phyloP scores from a whole-genome alignment of 1,140 invertebrate genomes.

The Pseudomyrmex dendroicus region DNA sequence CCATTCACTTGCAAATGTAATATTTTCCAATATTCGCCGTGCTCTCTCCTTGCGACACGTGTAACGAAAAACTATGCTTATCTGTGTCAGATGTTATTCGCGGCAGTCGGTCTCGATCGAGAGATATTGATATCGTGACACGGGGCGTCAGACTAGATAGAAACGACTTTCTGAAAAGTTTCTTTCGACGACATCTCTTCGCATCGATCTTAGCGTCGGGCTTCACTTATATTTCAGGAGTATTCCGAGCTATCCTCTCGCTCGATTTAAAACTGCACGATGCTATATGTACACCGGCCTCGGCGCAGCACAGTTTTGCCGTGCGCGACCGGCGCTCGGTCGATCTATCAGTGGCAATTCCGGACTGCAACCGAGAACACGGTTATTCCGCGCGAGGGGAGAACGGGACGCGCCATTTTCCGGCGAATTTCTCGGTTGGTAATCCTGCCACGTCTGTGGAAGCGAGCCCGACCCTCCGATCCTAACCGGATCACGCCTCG shows the following conservation, averaged over 20 bases:
- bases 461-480: constrained; percentile 69
- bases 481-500: constrained; percentile 78
- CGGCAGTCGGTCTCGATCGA: constrained; percentile 4
- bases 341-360: constrained; percentile 75
- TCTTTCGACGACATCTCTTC: constrained; percentile 46
- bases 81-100: constrained; percentile 29
- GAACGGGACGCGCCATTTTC: constrained; percentile 72
- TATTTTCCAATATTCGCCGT: not conserved
- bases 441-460: constrained; percentile 79
- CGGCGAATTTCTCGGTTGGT: constrained; percentile 77
- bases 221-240: constrained; percentile 39
- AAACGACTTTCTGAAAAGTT: constrained; percentile 59
- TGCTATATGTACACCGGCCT: constrained; percentile 45
- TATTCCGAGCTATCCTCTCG: constrained; percentile 50
- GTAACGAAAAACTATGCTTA: constrained; percentile 27
- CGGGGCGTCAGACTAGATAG: constrained; percentile 51
- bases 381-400: constrained; percentile 61
- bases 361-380: constrained; percentile 56
- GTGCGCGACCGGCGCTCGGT: constrained; percentile 45
- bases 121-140: constrained; percentile 60
- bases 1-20: not conserved
- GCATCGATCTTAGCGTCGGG: constrained; percentile 53
- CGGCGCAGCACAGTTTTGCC: constrained; percentile 36
- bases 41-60: not conserved
- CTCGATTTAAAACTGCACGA: constrained; percentile 62